Evolutionary conservation across 2,888 invertebrate genomes (phyloP).

Genomic region (Ennomos quercinarius): DNA sequence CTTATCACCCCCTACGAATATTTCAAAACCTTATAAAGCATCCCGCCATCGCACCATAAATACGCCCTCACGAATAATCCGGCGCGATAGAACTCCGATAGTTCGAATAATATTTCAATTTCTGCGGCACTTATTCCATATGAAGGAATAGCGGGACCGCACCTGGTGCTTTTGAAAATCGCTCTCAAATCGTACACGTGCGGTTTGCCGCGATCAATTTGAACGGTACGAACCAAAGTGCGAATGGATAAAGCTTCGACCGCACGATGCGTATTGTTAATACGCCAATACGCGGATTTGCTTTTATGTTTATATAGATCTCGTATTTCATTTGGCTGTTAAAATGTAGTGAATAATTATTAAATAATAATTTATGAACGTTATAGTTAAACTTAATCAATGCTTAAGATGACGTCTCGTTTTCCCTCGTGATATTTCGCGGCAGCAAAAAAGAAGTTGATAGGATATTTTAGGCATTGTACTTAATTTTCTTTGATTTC

Average conservation of each 20-base stretch:
- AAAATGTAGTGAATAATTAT: background rate
- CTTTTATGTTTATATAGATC: slow-evolving; percentile 1
- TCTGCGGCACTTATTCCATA: slow-evolving; percentile 55
- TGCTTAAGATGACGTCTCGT: too few relatives aligned
- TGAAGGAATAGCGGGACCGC: slow-evolving; percentile 41
- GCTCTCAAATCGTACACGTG: slow-evolving; percentile 44
- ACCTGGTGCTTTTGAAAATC: slow-evolving; percentile 58
- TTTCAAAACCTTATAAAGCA: slow-evolving; percentile 18
- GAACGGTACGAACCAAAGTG: slow-evolving; percentile 23
- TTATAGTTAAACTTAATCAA: too few relatives aligned
- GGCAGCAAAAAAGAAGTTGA: too few relatives aligned
- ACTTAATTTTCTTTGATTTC: too few relatives aligned
- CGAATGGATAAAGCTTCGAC: slow-evolving; percentile 22
- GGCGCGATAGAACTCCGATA: slow-evolving; percentile 54
- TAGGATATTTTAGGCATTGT: too few relatives aligned
- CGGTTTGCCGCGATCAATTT: slow-evolving; percentile 51
- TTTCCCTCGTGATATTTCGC: too few relatives aligned
- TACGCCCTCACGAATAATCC: slow-evolving; percentile 49
- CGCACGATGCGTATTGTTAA: slow-evolving; percentile 24
- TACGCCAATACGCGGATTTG: slow-evolving; percentile 11
- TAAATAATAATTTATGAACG: too few relatives aligned
- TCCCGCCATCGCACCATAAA: slow-evolving; percentile 20
- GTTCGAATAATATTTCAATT: slow-evolving; percentile 67
- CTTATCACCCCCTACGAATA: background rate
- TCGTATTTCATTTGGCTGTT: background rate